Percentiles rank a stretch among this genome's conserved stretches.
Conservation (phyloP, 2,113 vertebrate genomes). For the Leucopternis melanops region DNA sequence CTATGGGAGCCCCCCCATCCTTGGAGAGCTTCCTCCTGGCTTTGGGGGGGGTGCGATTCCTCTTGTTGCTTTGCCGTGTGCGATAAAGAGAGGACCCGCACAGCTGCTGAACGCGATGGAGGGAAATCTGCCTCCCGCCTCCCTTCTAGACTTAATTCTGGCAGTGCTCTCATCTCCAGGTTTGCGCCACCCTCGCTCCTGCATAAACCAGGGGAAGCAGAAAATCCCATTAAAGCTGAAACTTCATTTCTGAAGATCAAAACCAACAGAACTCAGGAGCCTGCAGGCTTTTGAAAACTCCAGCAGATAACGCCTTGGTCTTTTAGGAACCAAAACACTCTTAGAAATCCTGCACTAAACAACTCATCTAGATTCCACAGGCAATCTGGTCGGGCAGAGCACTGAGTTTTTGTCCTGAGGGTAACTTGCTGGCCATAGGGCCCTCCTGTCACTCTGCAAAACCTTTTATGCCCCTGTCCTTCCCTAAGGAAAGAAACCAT, state of each 20-base stretch:
- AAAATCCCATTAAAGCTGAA: neutral
- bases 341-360: neutral
- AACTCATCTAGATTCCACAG: neutral
- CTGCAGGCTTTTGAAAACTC: neutral
- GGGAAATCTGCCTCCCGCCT: neutral
- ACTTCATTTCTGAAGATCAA: neutral
- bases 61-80: neutral
- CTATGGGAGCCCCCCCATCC: neutral
- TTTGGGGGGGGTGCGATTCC: neutral
- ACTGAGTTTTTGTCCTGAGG: neutral
- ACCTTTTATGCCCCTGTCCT: neutral
- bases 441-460: neutral
- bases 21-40: neutral
- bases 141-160: neutral
- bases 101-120: neutral
- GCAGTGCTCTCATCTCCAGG: neutral
- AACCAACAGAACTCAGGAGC: neutral
- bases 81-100: neutral
- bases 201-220: neutral
- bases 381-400: neutral
- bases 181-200: neutral
- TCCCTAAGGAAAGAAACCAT: neutral
- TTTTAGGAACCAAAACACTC: neutral
- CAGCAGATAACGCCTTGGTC: neutral
- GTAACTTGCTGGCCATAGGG: neutral